phyloP scores from a whole-genome alignment of 2,888 invertebrate genomes.

The Lycaena phlaeas region DNA sequence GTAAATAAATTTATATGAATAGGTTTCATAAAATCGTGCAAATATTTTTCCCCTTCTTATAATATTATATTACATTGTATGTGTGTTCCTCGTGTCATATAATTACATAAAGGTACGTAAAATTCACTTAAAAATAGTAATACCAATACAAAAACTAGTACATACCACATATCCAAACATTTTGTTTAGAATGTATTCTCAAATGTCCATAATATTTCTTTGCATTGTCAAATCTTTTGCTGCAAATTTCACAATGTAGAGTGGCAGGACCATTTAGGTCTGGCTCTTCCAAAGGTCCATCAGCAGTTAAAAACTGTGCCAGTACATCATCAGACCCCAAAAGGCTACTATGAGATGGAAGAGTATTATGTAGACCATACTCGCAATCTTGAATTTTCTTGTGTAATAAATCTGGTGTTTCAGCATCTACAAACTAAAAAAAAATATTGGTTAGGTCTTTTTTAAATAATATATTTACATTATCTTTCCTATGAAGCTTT shows the following conservation, averaged over 20 bases:
- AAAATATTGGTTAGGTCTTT: too few relatives aligned
- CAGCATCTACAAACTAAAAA: conserved; percentile 49
- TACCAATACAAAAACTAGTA: too few relatives aligned
- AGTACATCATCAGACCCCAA: conserved; percentile 49
- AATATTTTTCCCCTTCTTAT: too few relatives aligned
- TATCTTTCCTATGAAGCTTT: not conserved
- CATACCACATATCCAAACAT: conserved; percentile 60
- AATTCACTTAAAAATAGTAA: too few relatives aligned
- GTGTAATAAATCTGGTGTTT: conserved; percentile 36
- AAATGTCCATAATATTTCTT: conserved; percentile 64
- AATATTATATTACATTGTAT: too few relatives aligned
- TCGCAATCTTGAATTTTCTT: conserved; percentile 36
- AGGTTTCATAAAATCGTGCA: too few relatives aligned
- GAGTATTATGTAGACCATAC: conserved; percentile 36
- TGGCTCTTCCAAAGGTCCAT: conserved; percentile 56
- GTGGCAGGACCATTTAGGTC: conserved; percentile 58
- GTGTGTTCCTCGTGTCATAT: too few relatives aligned
- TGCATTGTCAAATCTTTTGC: conserved; percentile 58
- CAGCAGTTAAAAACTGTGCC: conserved; percentile 53
- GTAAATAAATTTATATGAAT: too few relatives aligned
- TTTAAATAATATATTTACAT: too few relatives aligned
- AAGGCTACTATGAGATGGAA: conserved; percentile 37
- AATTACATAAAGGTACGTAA: not conserved
- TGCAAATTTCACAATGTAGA: conserved; percentile 59
- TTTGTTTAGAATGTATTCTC: conserved; percentile 58